These are phyloP conservation scores for Ptychochromis oligacanthus DNA, from an alignment of 2,113 vertebrate species.

Conservation along the genomic window DNA sequence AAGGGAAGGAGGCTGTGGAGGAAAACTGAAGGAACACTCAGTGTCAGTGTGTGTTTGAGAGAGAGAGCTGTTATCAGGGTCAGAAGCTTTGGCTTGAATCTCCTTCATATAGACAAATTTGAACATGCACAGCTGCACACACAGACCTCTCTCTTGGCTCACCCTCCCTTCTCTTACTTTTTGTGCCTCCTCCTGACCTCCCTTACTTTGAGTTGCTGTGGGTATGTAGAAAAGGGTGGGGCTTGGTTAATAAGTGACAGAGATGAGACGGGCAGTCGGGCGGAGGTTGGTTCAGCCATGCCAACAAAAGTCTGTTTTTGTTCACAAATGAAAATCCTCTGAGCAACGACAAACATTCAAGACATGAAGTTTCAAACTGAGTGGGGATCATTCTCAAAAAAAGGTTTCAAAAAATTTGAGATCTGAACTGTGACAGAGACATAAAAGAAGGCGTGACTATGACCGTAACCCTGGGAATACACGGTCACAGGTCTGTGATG, in stretches of 20 bases:
- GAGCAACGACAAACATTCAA: background rate
- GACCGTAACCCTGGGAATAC: background rate
- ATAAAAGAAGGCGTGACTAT: background rate
- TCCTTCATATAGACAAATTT: conserved; percentile 9
- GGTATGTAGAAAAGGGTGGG: background rate
- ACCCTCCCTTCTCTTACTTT: background rate
- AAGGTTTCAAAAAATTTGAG: background rate
- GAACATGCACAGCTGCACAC: background rate
- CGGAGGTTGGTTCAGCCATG: background rate
- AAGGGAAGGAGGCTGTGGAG: background rate
- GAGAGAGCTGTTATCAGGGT: background rate
- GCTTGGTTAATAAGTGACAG: conserved; percentile 48
- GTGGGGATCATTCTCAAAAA: background rate
- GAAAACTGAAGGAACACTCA: background rate
- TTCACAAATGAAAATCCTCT: background rate
- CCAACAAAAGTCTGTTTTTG: background rate
- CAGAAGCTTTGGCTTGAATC: background rate
- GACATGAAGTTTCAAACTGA: background rate
- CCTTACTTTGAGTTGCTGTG: background rate
- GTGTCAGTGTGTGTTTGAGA: background rate
- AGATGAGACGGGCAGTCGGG: conserved; percentile 22
- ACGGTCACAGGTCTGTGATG: background rate
- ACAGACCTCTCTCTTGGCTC: background rate
- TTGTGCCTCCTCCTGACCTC: background rate
- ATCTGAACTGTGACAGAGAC: background rate